Evolutionary conservation across 2,113 vertebrate species (phyloP), one percentile per base, ranked within the genome.

Genomic region (Pogonocichla stellata): DNA sequence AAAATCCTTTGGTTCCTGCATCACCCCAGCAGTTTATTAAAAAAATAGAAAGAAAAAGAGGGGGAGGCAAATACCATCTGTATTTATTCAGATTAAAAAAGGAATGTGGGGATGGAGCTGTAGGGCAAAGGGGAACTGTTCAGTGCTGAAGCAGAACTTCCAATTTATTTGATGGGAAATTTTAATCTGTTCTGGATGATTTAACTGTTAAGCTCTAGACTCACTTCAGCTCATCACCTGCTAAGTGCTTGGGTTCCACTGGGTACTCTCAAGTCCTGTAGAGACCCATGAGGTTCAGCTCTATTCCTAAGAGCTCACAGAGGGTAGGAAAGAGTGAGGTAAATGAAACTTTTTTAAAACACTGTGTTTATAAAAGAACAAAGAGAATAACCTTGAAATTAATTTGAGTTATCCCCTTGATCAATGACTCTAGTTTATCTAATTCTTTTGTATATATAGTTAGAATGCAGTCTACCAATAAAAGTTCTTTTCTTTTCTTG

Each of bases 91-190:
- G 62, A 64, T 84, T 66, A 57, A 71, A 72, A 36, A 88, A 58
- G 25, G 31, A 82, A 19, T n/a, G 13, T 86, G 82, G 33, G 80
- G 67, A 73, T 83, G 43, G 20, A 90, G 42, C 64, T 23, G 31
- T 65, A 38, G 82, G 81, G 60, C 42, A 31, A 81, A 78, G 25
- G 14, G 62, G 74, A 85, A 69, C 54, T 8, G 4, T 88, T 87
- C 57, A 15, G 42, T 80, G 64, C 82, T 91, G 61, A 87, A 92
- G 81, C 74, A 90, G 74, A 91, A 48, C 36, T 93, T 95, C 22
- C 20, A 23, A 22, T 93, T 80, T 80, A 47, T 77, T 53, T 86
- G 61, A 31, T 80, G 51, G 80, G 80, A 71, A 61, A 48, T 75
- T 62, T 89, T 89, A 75, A 77, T 86, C 64, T 74, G 1, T 81